A percentile compares a stretch with the other conserved stretches of the same genome.
phyloP scores from a whole-genome alignment of 2,113 vertebrate species.

The Athene noctua region DNA sequence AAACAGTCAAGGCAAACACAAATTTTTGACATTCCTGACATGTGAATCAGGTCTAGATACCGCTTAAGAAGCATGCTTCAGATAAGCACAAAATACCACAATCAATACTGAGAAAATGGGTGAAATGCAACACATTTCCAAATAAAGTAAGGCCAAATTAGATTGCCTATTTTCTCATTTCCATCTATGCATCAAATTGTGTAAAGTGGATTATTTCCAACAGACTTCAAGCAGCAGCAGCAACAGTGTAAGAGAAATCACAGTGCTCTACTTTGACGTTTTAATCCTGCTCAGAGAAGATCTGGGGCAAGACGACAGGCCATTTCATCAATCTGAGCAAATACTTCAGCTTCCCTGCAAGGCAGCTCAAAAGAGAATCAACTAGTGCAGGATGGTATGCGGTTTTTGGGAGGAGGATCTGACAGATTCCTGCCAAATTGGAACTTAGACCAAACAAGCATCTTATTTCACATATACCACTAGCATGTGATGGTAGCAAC shows the following conservation, averaged over 20 bases:
- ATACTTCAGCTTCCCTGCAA: neutral
- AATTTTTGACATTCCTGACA: neutral
- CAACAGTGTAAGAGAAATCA: neutral
- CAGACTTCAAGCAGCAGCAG: neutral
- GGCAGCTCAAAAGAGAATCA: neutral
- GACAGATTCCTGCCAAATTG: neutral
- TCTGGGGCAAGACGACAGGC: neutral
- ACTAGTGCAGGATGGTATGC: neutral
- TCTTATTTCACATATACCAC: neutral
- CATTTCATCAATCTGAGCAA: neutral
- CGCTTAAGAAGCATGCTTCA: neutral
- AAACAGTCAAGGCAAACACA: neutral
- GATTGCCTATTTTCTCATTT: neutral
- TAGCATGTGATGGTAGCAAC: neutral
- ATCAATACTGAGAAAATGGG: rapidly evolving
- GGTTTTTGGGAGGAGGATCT: neutral
- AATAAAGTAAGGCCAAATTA: neutral
- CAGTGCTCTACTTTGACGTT: neutral
- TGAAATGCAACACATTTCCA: neutral
- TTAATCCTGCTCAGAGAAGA: neutral
- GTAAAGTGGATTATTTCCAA: neutral
- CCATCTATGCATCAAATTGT: neutral
- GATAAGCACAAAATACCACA: neutral
- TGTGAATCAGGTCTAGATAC: neutral
- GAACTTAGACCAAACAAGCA: neutral